A percentile compares a stretch with the other conserved stretches of the same genome.
phyloP scores from a whole-genome alignment of 2,113 vertebrate species.

The Phocoena phocoena region DNA sequence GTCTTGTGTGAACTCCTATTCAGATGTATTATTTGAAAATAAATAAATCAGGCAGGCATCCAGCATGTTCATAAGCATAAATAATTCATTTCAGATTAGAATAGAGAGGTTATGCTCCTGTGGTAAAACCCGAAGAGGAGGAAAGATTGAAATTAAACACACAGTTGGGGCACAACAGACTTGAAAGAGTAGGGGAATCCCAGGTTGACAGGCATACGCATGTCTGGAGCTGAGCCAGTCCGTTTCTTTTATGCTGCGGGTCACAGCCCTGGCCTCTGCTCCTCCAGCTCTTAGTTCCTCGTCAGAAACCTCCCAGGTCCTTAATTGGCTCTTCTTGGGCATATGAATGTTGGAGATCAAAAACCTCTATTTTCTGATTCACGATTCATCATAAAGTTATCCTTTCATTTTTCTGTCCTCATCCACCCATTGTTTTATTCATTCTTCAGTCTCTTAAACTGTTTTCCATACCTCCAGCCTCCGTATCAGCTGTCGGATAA shows the following conservation, averaged over 20 bases:
- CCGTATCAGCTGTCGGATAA: not conserved
- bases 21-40: slow-evolving; percentile 38
- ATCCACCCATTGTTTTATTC: not conserved
- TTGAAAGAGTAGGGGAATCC: not conserved
- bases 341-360: not conserved
- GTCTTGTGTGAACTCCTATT: slow-evolving; percentile 31
- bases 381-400: not conserved
- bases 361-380: not conserved
- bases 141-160: slow-evolving; percentile 41
- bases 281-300: not conserved
- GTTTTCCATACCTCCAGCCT: not conserved
- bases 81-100: slow-evolving; percentile 58
- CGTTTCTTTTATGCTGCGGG: not conserved
- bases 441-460: not conserved
- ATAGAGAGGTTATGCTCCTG: slow-evolving; percentile 20
- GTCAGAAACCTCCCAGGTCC: not conserved
- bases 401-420: not conserved
- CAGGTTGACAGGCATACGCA: not conserved
- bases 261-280: not conserved
- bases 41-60: slow-evolving; percentile 35
- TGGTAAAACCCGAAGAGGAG: not conserved
- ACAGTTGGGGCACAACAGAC: not conserved
- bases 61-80: slow-evolving; percentile 25
- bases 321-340: not conserved
- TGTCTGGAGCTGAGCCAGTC: not conserved